These are phyloP conservation scores for Dinocampus coccinellae DNA, from an alignment of 2,888 invertebrate genomes.

Conservation along the genomic window DNA sequence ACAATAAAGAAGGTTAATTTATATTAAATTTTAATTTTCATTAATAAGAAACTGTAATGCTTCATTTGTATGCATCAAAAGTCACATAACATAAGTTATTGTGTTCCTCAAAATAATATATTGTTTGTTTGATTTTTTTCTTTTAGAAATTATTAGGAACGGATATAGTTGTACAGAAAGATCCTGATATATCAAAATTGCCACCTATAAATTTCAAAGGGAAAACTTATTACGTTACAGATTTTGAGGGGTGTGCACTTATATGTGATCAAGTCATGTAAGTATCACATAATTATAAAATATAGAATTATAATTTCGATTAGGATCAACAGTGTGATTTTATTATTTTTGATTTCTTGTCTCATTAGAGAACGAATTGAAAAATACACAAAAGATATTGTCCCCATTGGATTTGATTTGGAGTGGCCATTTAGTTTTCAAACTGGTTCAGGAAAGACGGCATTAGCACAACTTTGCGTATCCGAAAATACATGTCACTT, in stretches of 20 bases:
- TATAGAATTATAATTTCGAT: background rate
- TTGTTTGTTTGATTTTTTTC: slow-evolving; percentile 9
- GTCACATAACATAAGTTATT: no score
- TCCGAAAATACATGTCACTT: slow-evolving; percentile 72
- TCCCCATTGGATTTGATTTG: slow-evolving; percentile 76
- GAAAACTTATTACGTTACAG: slow-evolving; percentile 53
- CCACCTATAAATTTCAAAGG: slow-evolving; percentile 56
- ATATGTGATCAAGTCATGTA: slow-evolving; percentile 63
- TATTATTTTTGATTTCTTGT: background rate
- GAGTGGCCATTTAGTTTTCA: slow-evolving; percentile 76
- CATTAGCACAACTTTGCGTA: slow-evolving; percentile 76
- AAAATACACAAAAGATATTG: slow-evolving; percentile 56
- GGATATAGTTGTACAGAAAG: slow-evolving; percentile 37
- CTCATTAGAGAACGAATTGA: slow-evolving; percentile 63
- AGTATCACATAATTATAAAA: slow-evolving; percentile 26
- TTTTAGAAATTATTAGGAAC: slow-evolving; percentile 42
- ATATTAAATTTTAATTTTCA: background rate
- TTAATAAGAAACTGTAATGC: no score
- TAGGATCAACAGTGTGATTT: slow-evolving; percentile 8
- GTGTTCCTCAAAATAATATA: background rate
- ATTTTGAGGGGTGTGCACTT: slow-evolving; percentile 59
- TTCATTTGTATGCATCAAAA: no score
- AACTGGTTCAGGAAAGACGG: slow-evolving; percentile 74
- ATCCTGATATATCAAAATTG: slow-evolving; percentile 44
- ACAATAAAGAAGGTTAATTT: slow-evolving; percentile 46